Base-by-base conservation (phyloP, 1,140 invertebrate genomes). In the Neoseiulus cucumeris region DNA sequence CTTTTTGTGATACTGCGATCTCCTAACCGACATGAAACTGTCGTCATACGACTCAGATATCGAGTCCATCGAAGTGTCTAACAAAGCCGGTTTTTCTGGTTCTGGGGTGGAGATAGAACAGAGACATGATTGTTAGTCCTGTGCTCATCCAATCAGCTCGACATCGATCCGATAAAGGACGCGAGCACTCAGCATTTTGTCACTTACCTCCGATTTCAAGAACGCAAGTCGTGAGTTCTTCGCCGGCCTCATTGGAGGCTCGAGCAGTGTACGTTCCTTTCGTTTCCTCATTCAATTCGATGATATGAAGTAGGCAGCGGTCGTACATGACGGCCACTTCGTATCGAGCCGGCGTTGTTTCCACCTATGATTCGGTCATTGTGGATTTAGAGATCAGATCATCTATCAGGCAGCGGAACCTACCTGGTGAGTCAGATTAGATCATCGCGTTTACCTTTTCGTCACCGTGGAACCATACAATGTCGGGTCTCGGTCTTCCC, bases 401-500 rank as follows among this genome's bases (percentile, higher is more conserved):
- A 4, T 39, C 33, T 9, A 9, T 6, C 33, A 39, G 9, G 4
- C 4, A 4, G 33, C 33, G 4, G 4, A 4, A 39, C 4, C 33
- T 39, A 39, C 33, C 33, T 4, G 33, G 9, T 39, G 4, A 4
- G 4, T 39, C 33, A 39, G 33, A 39, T 82, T 67, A 82, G 84
- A 71, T 69, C 69, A n/a, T n/a, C n/a, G n/a, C n/a, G 29, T 82
- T 80, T 66, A 92, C 78, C 67, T 87, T 77, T 75, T 87, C 85
- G 71, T 87, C 86, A 73, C 91, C 84, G 74, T 85, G 85, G 75
- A 87, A 91, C 91, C 91, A 96, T 70, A 86, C 82, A 68, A 93
- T 83, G 79, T 88, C 86, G 84, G 90, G 90, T 70, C 74, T 77
- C 64, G 90, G 90, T 74, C 85, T 87, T 76, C 89, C 89, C 64